Base-by-base conservation (phyloP, 2,888 invertebrate species). In the Pachydiplax longipennis region DNA sequence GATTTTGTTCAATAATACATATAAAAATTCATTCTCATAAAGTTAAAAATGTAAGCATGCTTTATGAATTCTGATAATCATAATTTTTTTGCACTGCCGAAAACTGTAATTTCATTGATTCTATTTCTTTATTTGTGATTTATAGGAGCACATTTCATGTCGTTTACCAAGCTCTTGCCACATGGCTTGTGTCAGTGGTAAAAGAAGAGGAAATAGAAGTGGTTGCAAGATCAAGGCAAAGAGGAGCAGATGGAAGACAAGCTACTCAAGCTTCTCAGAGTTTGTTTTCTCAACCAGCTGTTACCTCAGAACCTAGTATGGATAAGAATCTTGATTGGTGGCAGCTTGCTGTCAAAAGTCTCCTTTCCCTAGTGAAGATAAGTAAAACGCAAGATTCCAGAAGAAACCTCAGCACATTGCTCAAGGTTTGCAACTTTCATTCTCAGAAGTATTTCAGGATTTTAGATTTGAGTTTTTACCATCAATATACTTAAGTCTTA, bases 301-400 rank as follows among this genome's bases (percentile, higher is more conserved):
- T 15, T 35, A 35, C 22, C 37, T 37, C 87, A 91, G 81, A 31
- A 80, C 80, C 1, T 18, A 37, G 4, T 6, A 65, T 61, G 31
- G 96, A 96, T 93, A 93, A 94, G 0, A 95, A 96, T 92, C 93
- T 97, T 80, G 94, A 94, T 90, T 92, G 96, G 25, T 97, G 97
- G 97, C 95, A 95, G 92, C 95, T 95, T 81, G 95, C 95, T 0
- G 95, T 96, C 15, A 93, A 94, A 37, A 95, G 96, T 91, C 93
- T 97, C 92, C 96, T 96, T 93, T 95, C 95, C 90, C 94, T 97
- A 92, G 95, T 96, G 91, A 95, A 95, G 25, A 95, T 97, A 90
- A 95, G 96, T 3, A 96, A 96, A 94, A 94, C 93, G 6, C 94
- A 96, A 82, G 96, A 96, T 92, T 95, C 95, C 40, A 95, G 96